phyloP scores from a whole-genome alignment of 2,797 vertebrate genomes.

The Calcarius lapponicus region DNA sequence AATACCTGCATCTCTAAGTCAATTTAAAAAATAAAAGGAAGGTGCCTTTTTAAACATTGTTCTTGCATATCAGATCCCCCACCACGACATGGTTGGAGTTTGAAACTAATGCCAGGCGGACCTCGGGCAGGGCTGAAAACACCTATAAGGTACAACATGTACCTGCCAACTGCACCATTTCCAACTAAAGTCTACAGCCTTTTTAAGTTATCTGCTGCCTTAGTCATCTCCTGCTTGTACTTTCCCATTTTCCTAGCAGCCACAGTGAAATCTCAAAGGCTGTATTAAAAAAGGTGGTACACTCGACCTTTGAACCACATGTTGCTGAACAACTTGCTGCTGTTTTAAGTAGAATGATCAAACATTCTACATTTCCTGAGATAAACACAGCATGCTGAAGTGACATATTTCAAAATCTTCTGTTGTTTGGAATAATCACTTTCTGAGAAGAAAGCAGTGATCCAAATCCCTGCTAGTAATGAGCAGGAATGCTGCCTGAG shows the following conservation, averaged over 20 bases:
- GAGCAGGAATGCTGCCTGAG: slow-evolving; percentile 15
- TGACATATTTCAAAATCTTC: not conserved
- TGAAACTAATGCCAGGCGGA: slow-evolving; percentile 16
- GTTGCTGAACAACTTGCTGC: not conserved
- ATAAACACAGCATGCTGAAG: not conserved
- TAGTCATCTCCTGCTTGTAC: not conserved
- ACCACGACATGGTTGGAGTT: not conserved
- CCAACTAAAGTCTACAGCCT: not conserved
- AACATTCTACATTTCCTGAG: not conserved
- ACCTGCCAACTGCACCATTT: not conserved
- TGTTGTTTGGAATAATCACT: not conserved
- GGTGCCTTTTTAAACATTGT: not conserved
- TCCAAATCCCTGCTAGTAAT: slow-evolving; percentile 36
- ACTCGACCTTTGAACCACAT: not conserved
- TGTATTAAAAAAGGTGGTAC: not conserved
- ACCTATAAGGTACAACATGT: not conserved
- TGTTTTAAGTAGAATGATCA: not conserved
- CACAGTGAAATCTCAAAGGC: not conserved
- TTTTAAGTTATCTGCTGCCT: not conserved
- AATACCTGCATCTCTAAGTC: slow-evolving; percentile 8
- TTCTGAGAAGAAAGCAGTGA: slow-evolving; percentile 15
- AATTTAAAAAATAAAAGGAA: not conserved
- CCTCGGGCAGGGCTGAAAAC: not conserved
- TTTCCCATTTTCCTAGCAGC: not conserved
- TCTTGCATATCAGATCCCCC: slow-evolving; percentile 29